Conservation (phyloP, 2,888 invertebrate species). For the Lycia hirtaria region DNA sequence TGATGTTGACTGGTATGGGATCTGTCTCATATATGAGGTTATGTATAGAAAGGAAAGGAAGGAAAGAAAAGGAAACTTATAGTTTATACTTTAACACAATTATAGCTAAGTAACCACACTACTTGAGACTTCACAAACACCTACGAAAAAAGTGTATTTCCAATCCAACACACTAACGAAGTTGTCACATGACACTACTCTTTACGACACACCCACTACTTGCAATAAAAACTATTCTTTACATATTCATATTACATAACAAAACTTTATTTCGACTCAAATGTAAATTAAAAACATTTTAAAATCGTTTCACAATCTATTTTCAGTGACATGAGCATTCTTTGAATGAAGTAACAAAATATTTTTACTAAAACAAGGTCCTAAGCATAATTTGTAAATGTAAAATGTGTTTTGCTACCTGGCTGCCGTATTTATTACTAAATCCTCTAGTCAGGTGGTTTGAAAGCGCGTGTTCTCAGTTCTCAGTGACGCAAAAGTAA, state of each 20-base stretch:
- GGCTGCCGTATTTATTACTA: not conserved
- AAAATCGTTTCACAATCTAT: constrained; percentile 4
- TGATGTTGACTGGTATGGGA: no score
- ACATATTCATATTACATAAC: constrained; percentile 16
- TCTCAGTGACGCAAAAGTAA: constrained; percentile 12
- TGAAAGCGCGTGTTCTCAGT: constrained; percentile 7
- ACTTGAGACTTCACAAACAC: not conserved
- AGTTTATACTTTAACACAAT: not conserved
- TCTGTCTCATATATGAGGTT: no score
- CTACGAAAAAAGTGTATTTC: not conserved
- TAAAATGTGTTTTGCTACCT: constrained; percentile 13
- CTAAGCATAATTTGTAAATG: not conserved
- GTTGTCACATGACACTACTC: constrained; percentile 8
- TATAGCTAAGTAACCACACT: not conserved
- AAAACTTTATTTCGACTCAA: not conserved
- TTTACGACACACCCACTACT: constrained; percentile 25
- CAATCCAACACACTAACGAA: constrained; percentile 6
- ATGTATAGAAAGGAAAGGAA: no score
- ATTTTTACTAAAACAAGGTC: not conserved
- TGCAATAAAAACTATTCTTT: constrained; percentile 15
- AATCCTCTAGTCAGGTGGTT: constrained; percentile 7
- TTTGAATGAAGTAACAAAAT: not conserved
- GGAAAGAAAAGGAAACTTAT: no score
- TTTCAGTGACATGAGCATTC: not conserved
- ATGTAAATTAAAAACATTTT: not conserved